Evolutionary conservation across 2,888 invertebrate species (phyloP), one percentile per base, ranked within the genome.

Genomic region (Parelbella ahira): DNA sequence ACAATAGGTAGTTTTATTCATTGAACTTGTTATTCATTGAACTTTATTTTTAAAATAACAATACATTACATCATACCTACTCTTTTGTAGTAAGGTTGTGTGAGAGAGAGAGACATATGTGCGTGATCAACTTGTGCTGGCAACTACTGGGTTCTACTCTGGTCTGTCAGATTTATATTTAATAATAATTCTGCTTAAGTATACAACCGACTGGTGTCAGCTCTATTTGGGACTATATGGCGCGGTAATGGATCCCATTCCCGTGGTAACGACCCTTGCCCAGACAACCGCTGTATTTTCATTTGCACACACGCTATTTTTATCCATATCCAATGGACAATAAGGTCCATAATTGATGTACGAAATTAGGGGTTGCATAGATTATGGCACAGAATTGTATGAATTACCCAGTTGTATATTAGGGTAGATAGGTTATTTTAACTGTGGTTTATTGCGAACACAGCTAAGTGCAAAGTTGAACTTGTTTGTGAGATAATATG

Each of bases 211-310:
- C 19, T 41, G 33, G 41, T 41, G 41, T 41, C 33, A 41, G 41
- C 24, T 25, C 32, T 41, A 33, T 41, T 41, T 20, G 32, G 33
- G 27, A 25, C 25, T 41, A 33, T 25, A 39, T 33, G 20, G 11
- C 33, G 41, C 33, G 33, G 41, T 41, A 41, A 41, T 41, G 41
- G 41, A 27, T 8, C 32, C 27, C 33, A 41, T 41, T 41, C 41
- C 39, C 25, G 39, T 41, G 41, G 33, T 41, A 41, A 41, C 41
- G 41, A 41, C 25, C 33, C 25, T 41, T 27, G 32, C 41, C 41
- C 41, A 10, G 41, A 41, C 25, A 32, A 33, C 19, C 10, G 8
- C 30, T 9, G 25, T 12, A 5, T 21, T 11, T 21, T 5, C 2
- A 20, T 11, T 1, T 2, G 6, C 8, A 7, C 0, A n/a, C 30